A percentile compares a stretch with the other conserved stretches of the same genome.
Evolutionary conservation across 2,113 vertebrate species (phyloP).

Genomic region (Pionites leucogaster): DNA sequence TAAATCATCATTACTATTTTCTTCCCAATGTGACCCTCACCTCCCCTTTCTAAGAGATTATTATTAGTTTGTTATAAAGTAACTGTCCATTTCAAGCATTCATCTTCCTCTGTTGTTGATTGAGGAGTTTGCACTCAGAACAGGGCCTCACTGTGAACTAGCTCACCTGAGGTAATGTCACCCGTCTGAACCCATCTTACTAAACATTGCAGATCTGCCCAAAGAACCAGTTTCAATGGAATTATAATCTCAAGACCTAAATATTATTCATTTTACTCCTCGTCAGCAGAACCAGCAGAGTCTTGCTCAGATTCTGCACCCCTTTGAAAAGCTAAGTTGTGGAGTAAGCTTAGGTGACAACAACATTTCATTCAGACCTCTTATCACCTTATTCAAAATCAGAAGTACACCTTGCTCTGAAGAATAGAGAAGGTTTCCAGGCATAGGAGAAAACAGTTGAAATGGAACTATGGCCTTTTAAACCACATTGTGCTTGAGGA

Average conservation of each 20-base stretch:
- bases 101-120: not conserved
- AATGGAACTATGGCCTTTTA: constrained; percentile 21
- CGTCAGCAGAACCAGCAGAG: not conserved
- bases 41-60: not conserved
- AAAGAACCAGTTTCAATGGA: not conserved
- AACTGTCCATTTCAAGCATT: not conserved
- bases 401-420: not conserved
- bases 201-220: not conserved
- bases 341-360: not conserved
- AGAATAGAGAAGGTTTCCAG: not conserved
- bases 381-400: not conserved
- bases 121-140: not conserved
- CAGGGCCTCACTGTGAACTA: not conserved
- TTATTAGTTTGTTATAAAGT: not conserved
- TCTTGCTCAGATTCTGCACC: not conserved
- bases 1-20: not conserved
- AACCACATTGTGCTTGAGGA: constrained; percentile 19
- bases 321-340: not conserved
- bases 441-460: not conserved
- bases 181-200: not conserved
- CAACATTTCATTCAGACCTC: not conserved
- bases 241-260: constrained; percentile 27
- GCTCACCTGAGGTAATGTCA: not conserved
- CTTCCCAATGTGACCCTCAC: not conserved
- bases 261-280: not conserved